Base-by-base conservation (phyloP, 2,888 invertebrate species). In the Pteria penguin region DNA sequence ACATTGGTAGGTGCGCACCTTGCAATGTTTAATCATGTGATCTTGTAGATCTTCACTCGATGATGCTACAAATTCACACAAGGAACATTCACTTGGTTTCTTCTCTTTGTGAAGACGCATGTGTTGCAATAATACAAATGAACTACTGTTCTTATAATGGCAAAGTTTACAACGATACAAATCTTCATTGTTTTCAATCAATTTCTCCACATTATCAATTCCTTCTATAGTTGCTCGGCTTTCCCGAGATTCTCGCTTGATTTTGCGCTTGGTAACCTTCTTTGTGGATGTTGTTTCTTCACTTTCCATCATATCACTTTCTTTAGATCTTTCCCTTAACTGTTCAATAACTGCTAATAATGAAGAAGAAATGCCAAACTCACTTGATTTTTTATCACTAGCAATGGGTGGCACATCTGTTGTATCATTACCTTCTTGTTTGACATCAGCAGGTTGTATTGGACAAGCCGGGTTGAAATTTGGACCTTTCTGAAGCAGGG, bases 331-430 rank as follows among this genome's bases (percentile, higher is more conserved):
- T 78, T 91, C 90, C 55, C 91, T 79, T 4, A 91, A 76, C 72
- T 91, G 91, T 75, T 91, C 91, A 75, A 91, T 91, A 29, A 91
- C 91, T 4, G 91, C 91, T 29, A 91, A 80, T 14, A 91, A 81
- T n/a, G 91, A 90, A 8, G 90, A 89, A 36, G 91, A 90, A 63
- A 91, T 91, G 2, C 91, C 91, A 22, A 82, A 79, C 57, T 72
- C 81, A 80, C 69, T 79, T 78, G 71, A 80, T 79, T 22, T 71
- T 18, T 58, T 65, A 4, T 75, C 65, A 36, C 58, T 57, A 22
- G 58, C 67, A 18, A 67, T 54, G 1, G 4, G 67, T 26, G 72
- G 57, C 14, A 57, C 54, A 18, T 69, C 55, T 26, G 62, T 31
- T 60, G 61, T 61, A 29, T 66, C 71, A 32, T 36, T 65, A 5